Base-by-base conservation (phyloP, 2,113 vertebrate genomes). In the Callocephalon fimbriatum region DNA sequence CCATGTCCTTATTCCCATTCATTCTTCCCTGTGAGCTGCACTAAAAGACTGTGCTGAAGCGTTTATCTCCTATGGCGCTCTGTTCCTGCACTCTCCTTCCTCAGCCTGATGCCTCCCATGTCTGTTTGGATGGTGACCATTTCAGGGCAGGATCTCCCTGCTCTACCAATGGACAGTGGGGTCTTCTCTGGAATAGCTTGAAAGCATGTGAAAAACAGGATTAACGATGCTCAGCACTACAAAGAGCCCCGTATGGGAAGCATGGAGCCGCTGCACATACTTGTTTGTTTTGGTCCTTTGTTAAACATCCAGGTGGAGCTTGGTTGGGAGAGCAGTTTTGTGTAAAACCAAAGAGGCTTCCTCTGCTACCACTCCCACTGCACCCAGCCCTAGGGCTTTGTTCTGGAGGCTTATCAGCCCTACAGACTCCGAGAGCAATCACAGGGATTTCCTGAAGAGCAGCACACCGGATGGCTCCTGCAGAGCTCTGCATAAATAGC, bases 281-380 rank as follows among this genome's bases (percentile, higher is more conserved):
- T 80, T 90, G 87, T 94, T 97, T 97, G 92, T 87, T 96, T 96
- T 51, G 80, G 70, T 91, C 78, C 66, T 94, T 94, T 91, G 86
- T 88, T 47, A 81, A 9, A 80, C 73, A 47, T 44, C 8, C 44
- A 91, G 87, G 61, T 74, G 89, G 87, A 93, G 79, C 48, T 76
- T 20, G 42, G 74, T 50, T 71, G 82, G 56, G 63, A 77, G 68
- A 93, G 79, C 17, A 48, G 17, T 19, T 77, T 80, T 85, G 44
- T 89, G 50, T 50, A 37, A 68, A 78, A 84, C 71, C 84, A 53
- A 47, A 93, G 90, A 88, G 76, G 93, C 53, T 96, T 95, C 90
- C 93, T 87, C 54, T 82, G 96, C 76, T 78, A 86, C 81, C 87
- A 76, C 74, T 93, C 48, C 59, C 35, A 59, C 51, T 59, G 59